phyloP scores from a whole-genome alignment of 2,797 vertebrate genomes.

The Pseudochirops corinnae region DNA sequence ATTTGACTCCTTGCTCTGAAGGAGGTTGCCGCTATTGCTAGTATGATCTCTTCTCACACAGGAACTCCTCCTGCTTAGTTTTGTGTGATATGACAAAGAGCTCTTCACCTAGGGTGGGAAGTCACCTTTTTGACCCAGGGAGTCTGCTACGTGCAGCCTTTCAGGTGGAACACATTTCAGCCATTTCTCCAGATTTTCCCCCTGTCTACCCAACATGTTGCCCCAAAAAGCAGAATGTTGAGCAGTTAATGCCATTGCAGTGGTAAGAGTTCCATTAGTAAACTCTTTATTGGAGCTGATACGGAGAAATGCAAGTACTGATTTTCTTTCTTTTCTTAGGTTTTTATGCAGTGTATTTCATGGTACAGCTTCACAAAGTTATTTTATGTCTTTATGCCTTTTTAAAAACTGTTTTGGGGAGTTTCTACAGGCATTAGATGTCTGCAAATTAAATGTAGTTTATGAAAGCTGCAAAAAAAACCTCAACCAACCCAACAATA shows the following conservation, averaged over 20 bases:
- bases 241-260: background rate
- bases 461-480: background rate
- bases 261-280: background rate
- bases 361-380: background rate
- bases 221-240: background rate
- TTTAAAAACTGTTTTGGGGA: background rate
- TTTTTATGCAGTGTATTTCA: background rate
- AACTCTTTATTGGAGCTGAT: background rate
- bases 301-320: background rate
- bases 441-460: background rate
- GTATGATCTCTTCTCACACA: background rate
- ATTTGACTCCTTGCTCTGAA: background rate
- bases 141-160: background rate
- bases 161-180: background rate
- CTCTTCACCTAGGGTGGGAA: background rate
- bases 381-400: background rate
- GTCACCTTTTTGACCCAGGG: no score
- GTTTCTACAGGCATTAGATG: background rate
- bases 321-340: background rate
- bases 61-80: background rate
- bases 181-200: no score
- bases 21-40: background rate
- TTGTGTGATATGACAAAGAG: background rate
- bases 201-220: background rate
- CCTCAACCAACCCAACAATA: background rate